Percentiles rank a stretch among this genome's conserved stretches.
phyloP scores from a whole-genome alignment of 2,888 invertebrate species.

The Hoplodrina blanda region DNA sequence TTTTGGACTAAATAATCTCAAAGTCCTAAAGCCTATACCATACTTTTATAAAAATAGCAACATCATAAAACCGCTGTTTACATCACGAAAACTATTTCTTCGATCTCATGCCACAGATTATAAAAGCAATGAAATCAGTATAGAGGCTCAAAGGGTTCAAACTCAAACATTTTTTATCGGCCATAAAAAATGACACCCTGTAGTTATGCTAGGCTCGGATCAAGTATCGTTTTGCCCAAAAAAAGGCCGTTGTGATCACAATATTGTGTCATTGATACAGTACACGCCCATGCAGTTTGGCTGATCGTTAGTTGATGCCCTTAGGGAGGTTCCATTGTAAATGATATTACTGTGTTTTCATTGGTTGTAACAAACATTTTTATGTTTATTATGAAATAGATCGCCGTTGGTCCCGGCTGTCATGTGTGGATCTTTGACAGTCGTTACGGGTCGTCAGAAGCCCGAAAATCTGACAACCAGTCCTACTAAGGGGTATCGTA shows the following conservation, averaged over 20 bases:
- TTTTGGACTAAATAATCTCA: neutral
- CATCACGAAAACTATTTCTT: slow-evolving; percentile 1
- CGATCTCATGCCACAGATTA: slow-evolving; percentile 22
- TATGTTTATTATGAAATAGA: no score
- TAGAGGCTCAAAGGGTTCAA: slow-evolving; percentile 19
- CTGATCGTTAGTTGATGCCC: slow-evolving; percentile 13
- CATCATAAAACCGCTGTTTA: slow-evolving; percentile 8
- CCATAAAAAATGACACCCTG: slow-evolving; percentile 45
- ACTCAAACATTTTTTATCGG: slow-evolving; percentile 45
- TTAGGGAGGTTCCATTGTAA: slow-evolving; percentile 9
- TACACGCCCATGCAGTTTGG: slow-evolving; percentile 47
- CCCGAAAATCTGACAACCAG: no score
- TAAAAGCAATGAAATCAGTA: slow-evolving; percentile 29
- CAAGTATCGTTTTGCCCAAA: slow-evolving; percentile 39
- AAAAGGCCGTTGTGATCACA: slow-evolving; percentile 26
- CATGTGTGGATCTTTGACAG: no score
- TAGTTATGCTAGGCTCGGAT: slow-evolving; percentile 37
- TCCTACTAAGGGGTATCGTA: no score
- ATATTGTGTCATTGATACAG: slow-evolving; percentile 33
- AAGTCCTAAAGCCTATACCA: neutral
- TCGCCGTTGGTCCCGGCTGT: no score
- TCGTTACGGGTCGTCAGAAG: no score
- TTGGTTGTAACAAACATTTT: neutral
- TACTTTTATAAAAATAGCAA: slow-evolving; percentile 6
- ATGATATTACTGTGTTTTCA: slow-evolving; percentile 12